These are phyloP conservation scores for Drosophila nigromelanica DNA, from an alignment of 1,140 invertebrate genomes.

Conservation along the genomic window DNA sequence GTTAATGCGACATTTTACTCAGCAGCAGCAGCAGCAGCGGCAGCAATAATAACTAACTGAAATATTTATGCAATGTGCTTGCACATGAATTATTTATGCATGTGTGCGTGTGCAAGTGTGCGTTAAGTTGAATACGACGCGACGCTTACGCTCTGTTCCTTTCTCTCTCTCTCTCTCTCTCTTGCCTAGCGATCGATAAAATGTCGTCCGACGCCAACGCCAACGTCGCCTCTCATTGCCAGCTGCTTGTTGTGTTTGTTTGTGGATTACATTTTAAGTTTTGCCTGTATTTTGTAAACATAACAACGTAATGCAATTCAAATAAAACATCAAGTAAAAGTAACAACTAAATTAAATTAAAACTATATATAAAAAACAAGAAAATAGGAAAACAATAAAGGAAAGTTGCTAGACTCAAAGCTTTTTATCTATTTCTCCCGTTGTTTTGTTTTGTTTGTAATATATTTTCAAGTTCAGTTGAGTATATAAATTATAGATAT, in stretches of 20 bases:
- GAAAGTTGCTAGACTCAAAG: too few relatives aligned
- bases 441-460: too few relatives aligned
- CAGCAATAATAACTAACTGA: constrained; percentile 40
- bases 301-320: constrained; percentile 13
- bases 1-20: constrained; percentile 74
- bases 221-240: constrained; percentile 35
- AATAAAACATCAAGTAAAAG: too few relatives aligned
- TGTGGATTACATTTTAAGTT: constrained; percentile 73
- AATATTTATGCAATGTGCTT: constrained; percentile 68
- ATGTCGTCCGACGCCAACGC: constrained; percentile 38
- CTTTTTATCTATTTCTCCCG: too few relatives aligned
- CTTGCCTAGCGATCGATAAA: constrained; percentile 69
- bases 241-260: constrained; percentile 40
- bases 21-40: constrained; percentile 31
- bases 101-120: constrained; percentile 47
- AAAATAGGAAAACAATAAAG: too few relatives aligned
- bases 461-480: too few relatives aligned
- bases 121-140: constrained; percentile 18
- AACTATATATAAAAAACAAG: too few relatives aligned
- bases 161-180: constrained; percentile 18
- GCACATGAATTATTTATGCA: constrained; percentile 62
- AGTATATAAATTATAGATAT: too few relatives aligned
- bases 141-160: not conserved
- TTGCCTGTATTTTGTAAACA: constrained; percentile 45
- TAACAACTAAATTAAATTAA: too few relatives aligned